Percentiles rank a stretch among this genome's conserved stretches.
Evolutionary conservation across 2,888 invertebrate genomes (phyloP).

Genomic region (Drosophila helvetica): DNA sequence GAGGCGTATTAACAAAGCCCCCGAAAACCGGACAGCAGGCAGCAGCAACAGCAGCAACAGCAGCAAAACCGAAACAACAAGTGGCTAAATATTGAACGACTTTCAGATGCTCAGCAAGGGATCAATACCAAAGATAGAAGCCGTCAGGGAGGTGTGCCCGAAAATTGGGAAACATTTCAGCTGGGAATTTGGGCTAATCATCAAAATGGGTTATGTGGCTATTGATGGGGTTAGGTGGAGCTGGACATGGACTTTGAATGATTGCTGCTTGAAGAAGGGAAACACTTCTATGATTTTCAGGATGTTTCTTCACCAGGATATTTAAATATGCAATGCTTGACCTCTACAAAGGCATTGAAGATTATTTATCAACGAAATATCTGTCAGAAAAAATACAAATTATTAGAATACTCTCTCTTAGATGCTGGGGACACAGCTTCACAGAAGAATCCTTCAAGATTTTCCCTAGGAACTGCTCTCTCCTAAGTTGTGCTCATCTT

Average conservation of each 20-base stretch:
- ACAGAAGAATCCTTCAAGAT: not conserved
- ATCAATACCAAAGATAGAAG: not conserved
- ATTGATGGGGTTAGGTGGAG: not conserved
- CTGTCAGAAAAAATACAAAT: too few relatives aligned
- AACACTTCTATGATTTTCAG: not conserved
- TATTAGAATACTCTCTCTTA: too few relatives aligned
- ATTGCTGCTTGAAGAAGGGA: not conserved
- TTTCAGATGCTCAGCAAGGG: slow-evolving; percentile 16
- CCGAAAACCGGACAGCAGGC: slow-evolving; percentile 38
- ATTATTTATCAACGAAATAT: too few relatives aligned
- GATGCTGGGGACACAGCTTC: not conserved
- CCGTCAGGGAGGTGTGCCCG: not conserved
- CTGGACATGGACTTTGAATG: not conserved
- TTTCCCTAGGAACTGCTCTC: too few relatives aligned
- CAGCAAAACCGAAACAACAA: slow-evolving; percentile 23
- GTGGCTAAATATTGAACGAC: slow-evolving; percentile 10
- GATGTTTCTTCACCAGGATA: too few relatives aligned
- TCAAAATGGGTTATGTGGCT: not conserved
- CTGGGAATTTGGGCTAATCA: not conserved
- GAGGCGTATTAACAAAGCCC: slow-evolving; percentile 40
- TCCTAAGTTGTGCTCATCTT: not conserved
- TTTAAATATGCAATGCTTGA: not conserved
- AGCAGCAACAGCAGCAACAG: not conserved
- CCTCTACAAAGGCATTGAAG: too few relatives aligned
- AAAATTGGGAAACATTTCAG: not conserved